Evolutionary conservation across 2,888 invertebrate species (phyloP), one percentile per base, ranked within the genome.

Genomic region (Nephrotoma appendiculata): DNA sequence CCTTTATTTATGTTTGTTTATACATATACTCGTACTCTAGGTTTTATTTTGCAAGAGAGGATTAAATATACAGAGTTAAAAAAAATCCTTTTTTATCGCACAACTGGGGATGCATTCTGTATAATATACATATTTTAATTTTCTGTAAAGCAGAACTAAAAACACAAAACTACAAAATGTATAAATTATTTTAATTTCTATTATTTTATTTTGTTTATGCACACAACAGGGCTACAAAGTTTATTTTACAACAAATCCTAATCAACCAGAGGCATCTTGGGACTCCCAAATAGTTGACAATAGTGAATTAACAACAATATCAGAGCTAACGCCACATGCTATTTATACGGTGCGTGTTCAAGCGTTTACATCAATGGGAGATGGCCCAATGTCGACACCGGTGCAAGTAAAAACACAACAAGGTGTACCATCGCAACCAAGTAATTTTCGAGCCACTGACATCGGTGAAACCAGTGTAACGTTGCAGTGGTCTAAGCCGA

Each of bases 401-500:
- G 97, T 98, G n/a, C 98, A 98, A 92, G 98, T 99, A 89, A 98
- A 98, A 93, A 99, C 98, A 43, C 98, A 98, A 90, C 98, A 98
- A 95, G 99, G 99, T 94, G 99, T 99, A 88, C 99, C 99, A 86
- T 98, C 98, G 88, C 98, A 99, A 92, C 99, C 99, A 12, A 96
- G 96, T 89, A 96, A 97, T 93, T 93, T 99, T 90, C 94, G 96
- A 89, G 96, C 96, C 12, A 95, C 95, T 88, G 96, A 98, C 90
- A 95, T 96, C 87, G 97, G 97, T 86, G 98, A 99, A 91, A 97
- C 97, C 86, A 95, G 96, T 87, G 97, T 99, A 87, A 96, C 96
- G 87, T 93, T 99, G 89, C 95, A 96, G 89, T 99, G 99, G 99
- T 95, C 95, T 87, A 95, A 96, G 90, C 99, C 99, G 19, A 94